Evolutionary conservation across 1,140 invertebrate species (phyloP).

Genomic region (Polyergus mexicanus): DNA sequence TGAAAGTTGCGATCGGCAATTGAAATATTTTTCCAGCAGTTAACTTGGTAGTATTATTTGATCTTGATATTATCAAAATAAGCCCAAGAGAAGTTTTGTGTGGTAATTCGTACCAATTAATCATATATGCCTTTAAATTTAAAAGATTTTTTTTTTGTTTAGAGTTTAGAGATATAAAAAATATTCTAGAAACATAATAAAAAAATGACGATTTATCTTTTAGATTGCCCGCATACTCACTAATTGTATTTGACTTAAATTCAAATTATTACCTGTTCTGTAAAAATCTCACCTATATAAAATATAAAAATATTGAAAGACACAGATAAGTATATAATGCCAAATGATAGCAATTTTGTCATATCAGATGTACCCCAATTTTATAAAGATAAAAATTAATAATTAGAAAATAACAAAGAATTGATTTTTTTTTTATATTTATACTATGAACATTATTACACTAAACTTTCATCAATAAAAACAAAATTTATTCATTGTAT

Average conservation of each 20-base stretch:
- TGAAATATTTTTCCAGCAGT: slow-evolving; percentile 76
- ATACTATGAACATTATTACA: background rate
- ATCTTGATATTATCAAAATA: slow-evolving; percentile 69
- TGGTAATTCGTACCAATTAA: slow-evolving; percentile 74
- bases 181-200: background rate
- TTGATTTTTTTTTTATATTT: background rate
- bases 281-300: slow-evolving; percentile 77
- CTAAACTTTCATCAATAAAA: background rate
- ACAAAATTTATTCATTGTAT: slow-evolving; percentile 66
- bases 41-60: slow-evolving; percentile 67
- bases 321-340: slow-evolving; percentile 64
- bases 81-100: slow-evolving; percentile 62
- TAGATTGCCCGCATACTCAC: background rate
- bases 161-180: background rate
- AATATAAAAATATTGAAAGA: slow-evolving; percentile 78
- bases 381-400: slow-evolving; percentile 61
- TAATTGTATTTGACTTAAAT: background rate
- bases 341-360: slow-evolving; percentile 31
- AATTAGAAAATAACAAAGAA: slow-evolving; percentile 9
- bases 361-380: slow-evolving; percentile 54
- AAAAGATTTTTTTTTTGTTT: background rate
- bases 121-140: slow-evolving; percentile 61
- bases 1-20: slow-evolving; percentile 63
- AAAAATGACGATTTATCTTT: background rate
- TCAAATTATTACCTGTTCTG: slow-evolving; percentile 70